A percentile compares a stretch with the other conserved stretches of the same genome.
These are phyloP conservation scores for Poecile atricapillus DNA, from an alignment of 2,113 vertebrate species.

Conservation along the genomic window DNA sequence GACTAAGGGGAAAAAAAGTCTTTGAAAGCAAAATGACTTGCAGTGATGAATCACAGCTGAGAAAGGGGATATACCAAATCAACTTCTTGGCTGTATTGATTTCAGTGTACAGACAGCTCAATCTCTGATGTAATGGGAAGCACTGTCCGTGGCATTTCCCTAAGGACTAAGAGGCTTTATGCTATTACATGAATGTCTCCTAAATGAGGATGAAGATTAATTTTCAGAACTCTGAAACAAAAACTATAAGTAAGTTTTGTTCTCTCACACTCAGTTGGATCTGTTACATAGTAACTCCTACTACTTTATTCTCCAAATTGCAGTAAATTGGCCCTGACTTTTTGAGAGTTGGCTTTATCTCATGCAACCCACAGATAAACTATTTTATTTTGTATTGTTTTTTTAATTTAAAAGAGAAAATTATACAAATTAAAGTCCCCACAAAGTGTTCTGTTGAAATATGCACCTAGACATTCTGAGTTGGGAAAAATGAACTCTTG, in stretches of 20 bases:
- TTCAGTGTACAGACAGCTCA: slow-evolving; percentile 26
- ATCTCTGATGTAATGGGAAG: slow-evolving; percentile 49
- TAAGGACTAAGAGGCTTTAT: slow-evolving; percentile 3
- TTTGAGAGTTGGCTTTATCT: background rate
- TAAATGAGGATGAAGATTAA: slow-evolving; percentile 31
- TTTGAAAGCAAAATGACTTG: background rate
- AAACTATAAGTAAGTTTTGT: background rate
- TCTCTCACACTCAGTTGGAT: background rate
- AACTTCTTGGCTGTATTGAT: slow-evolving; percentile 22
- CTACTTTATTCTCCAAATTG: background rate
- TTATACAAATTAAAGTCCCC: background rate
- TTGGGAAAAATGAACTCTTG: background rate
- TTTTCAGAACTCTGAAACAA: slow-evolving; percentile 37
- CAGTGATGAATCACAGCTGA: slow-evolving; percentile 42
- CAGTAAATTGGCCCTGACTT: background rate
- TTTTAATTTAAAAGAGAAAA: background rate
- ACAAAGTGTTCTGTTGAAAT: background rate
- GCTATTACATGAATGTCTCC: slow-evolving; percentile 8
- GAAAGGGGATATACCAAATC: slow-evolving; percentile 6
- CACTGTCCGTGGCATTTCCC: slow-evolving; percentile 15
- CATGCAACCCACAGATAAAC: background rate
- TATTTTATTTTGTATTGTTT: background rate
- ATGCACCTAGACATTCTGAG: background rate
- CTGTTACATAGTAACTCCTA: background rate
- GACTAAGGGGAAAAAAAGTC: background rate